Conservation (phyloP, 2,888 invertebrate species). For the Proisotoma minuta region DNA sequence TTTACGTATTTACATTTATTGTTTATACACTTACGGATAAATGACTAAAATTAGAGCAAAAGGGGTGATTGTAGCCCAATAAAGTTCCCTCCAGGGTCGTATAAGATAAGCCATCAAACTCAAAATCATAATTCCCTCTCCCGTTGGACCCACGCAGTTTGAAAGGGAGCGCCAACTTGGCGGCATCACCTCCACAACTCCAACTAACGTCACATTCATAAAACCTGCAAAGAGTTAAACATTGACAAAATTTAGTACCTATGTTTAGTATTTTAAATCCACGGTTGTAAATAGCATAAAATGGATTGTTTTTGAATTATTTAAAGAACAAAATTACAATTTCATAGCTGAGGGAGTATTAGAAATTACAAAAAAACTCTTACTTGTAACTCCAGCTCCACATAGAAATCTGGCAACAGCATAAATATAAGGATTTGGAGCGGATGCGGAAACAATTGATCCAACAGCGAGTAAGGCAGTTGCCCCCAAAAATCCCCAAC, state of each 20-base stretch:
- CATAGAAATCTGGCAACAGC: constrained; percentile 31
- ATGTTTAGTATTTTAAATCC: background rate
- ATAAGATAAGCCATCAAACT: constrained; percentile 26
- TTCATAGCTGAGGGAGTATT: too few species aligned
- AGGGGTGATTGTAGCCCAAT: constrained; percentile 30
- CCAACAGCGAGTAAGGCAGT: constrained; percentile 31
- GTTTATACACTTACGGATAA: constrained; percentile 21
- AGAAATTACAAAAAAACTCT: background rate
- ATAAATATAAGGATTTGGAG: constrained; percentile 26
- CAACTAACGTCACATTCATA: constrained; percentile 7
- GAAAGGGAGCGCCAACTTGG: constrained; percentile 34
- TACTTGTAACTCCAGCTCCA: constrained; percentile 35
- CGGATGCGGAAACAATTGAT: constrained; percentile 17
- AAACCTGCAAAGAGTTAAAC: constrained; percentile 2
- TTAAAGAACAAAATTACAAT: too few species aligned
- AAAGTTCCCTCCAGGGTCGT: constrained; percentile 29
- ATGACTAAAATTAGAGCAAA: constrained; percentile 25
- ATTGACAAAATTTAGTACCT: background rate
- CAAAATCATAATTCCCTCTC: constrained; percentile 36
- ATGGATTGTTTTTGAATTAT: too few species aligned
- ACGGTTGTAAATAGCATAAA: too few species aligned
- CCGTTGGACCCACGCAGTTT: constrained; percentile 39
- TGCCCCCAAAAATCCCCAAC: constrained; percentile 24
- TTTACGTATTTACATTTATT: too few species aligned
- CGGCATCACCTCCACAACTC: constrained; percentile 38